These are phyloP conservation scores for Leptosomus discolor DNA, from an alignment of 2,113 vertebrate species.

Conservation along the genomic window DNA sequence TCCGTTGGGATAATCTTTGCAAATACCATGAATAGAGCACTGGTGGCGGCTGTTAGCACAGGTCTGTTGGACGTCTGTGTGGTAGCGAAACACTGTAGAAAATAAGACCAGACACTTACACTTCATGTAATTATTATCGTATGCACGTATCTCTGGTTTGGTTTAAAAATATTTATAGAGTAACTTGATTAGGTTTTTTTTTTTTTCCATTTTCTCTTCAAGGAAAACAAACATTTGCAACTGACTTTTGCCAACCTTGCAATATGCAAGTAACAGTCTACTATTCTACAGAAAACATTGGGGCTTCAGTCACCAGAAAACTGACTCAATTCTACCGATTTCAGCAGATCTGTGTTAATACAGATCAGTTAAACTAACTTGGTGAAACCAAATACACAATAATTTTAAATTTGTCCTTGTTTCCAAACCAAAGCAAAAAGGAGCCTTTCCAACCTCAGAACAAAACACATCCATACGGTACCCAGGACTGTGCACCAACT, in stretches of 20 bases:
- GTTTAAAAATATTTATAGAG: not conserved
- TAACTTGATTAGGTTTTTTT: not conserved
- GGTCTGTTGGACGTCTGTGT: conserved; percentile 77
- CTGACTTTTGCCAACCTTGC: not conserved
- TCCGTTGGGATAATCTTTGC: conserved; percentile 84
- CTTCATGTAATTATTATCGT: not conserved
- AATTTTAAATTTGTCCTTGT: not conserved
- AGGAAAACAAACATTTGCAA: not conserved
- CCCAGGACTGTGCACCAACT: not conserved
- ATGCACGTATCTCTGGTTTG: not conserved
- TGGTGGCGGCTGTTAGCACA: conserved; percentile 85
- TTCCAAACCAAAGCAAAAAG: not conserved
- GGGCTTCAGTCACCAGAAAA: not conserved
- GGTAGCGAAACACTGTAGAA: conserved; percentile 88
- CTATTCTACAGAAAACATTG: not conserved
- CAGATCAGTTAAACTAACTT: not conserved
- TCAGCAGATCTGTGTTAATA: not conserved
- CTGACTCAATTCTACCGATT: not conserved
- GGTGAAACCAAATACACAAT: not conserved
- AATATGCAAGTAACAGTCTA: not conserved
- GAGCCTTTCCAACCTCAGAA: not conserved
- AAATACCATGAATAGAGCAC: conserved; percentile 88
- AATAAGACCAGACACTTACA: not conserved
- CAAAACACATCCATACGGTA: not conserved
- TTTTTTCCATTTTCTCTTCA: not conserved